Conservation (phyloP, 2,113 vertebrate genomes). For the Miniopterus natalensis region DNA sequence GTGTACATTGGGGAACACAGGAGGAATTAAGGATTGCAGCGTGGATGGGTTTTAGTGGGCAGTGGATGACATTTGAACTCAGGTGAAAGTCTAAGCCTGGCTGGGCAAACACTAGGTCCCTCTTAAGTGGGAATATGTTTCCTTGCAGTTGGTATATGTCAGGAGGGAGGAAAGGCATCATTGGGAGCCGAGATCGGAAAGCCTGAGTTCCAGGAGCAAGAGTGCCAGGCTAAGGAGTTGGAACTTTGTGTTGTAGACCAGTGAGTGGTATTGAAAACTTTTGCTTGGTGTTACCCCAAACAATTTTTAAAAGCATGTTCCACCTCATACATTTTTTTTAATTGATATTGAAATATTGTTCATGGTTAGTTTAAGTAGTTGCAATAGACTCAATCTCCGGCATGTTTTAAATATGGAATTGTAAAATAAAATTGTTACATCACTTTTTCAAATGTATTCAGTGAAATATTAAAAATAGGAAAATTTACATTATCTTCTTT, state of each 20-base stretch:
- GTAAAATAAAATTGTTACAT: background rate
- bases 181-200: background rate
- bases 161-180: background rate
- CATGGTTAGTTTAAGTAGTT: background rate
- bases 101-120: background rate
- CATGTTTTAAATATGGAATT: conserved; percentile 13
- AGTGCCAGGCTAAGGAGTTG: background rate
- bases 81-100: background rate
- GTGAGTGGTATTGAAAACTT: background rate
- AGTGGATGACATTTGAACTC: background rate
- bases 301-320: background rate
- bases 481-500: background rate
- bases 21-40: background rate
- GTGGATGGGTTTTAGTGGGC: background rate
- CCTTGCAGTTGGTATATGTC: background rate
- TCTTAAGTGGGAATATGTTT: background rate
- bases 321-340: background rate
- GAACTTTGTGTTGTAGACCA: background rate
- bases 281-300: background rate
- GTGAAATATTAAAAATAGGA: background rate
- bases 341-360: background rate
- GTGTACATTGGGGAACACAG: background rate
- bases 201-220: background rate
- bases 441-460: background rate
- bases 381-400: background rate